Base-by-base conservation (phyloP, 2,888 invertebrate genomes). In the Scelioninae gen. 1 region DNA sequence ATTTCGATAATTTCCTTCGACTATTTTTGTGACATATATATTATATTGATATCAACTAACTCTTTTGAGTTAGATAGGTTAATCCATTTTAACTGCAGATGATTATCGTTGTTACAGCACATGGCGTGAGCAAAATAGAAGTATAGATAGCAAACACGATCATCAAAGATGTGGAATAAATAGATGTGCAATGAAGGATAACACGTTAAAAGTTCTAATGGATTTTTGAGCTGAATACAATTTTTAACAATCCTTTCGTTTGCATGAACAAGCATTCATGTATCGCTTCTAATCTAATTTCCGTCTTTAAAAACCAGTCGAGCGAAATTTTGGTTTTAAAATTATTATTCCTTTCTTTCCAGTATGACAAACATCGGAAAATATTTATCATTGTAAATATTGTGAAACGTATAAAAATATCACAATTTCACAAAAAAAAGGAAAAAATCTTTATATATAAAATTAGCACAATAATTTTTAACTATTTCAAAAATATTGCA, bases 71-170 rank as follows among this genome's bases (percentile, higher is more conserved):
- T 29, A 51, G 10, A 13, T 11, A 29, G n/a, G 49, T 13, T 10
- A 23, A 29, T 29, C 49, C 23, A 29, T 10, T 47, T 47, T 47
- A 29, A 51, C 10, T 51, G 6, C 15, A 43, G 55, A 68, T 53
- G 51, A 53, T 55, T 68, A 68, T 68, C 55, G 32, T 56, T 32
- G 8, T n/a, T 69, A 47, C 56, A 69, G 56, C 69, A 47, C 69
- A 69, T 47, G 34, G 47, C 56, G 69, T 56, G 69, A 69, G 40
- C 29, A 53, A 66, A 66, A 38, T 66, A 55, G 40, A 55, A 55
- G 66, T n/a, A n/a, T n/a, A 66, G 34, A 66, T 55, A 66, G 40
- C 66, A 66, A 53, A 55, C 53, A 11, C 13, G 66, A 66, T 66
- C 53, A 66, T 43, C 66, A 31, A 43, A 55, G 31, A 66, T 31